phyloP scores from a whole-genome alignment of 2,113 vertebrate genomes.

The Erythrocebus patas region DNA sequence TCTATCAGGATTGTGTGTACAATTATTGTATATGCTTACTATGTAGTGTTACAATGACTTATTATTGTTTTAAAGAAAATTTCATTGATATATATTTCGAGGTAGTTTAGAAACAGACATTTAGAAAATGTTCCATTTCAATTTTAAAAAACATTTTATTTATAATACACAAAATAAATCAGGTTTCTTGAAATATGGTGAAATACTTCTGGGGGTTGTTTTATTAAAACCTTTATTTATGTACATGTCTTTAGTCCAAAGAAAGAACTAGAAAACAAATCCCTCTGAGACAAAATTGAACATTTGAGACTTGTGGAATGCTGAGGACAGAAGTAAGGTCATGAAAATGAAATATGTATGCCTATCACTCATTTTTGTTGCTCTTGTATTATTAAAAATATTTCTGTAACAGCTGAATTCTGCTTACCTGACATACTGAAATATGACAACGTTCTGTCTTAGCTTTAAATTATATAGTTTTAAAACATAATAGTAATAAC shows the following conservation, averaged over 20 bases:
- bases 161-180: background rate
- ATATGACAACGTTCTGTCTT: background rate
- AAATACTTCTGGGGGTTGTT: background rate
- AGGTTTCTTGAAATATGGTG: background rate
- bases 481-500: background rate
- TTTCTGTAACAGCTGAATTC: background rate
- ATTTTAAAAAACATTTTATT: background rate
- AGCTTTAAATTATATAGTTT: background rate
- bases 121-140: background rate
- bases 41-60: background rate
- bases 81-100: slow-evolving; percentile 41
- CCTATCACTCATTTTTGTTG: background rate
- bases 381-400: background rate
- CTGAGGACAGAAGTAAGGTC: background rate
- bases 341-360: background rate
- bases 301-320: background rate
- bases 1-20: background rate
- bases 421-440: background rate
- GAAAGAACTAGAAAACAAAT: background rate
- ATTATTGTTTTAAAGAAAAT: background rate
- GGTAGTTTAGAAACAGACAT: slow-evolving; percentile 41
- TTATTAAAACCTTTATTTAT: background rate
- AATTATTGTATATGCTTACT: slow-evolving; percentile 10
- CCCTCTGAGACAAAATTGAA: background rate
- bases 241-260: background rate